Evolutionary conservation across 2,888 invertebrate genomes (phyloP).

Genomic region (Thereva nobilitata): DNA sequence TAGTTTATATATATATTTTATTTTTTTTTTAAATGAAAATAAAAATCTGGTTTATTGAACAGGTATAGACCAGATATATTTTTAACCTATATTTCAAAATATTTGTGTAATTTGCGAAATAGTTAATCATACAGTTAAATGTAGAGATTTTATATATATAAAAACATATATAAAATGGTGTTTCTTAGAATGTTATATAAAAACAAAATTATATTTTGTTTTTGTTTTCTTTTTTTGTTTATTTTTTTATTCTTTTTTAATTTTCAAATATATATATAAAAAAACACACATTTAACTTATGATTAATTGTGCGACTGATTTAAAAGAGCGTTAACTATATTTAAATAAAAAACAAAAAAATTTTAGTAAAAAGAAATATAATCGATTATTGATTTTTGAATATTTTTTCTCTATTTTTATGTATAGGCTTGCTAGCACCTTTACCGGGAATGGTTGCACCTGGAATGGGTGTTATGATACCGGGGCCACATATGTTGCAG

Average conservation of each 20-base stretch:
- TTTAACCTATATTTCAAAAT: slow-evolving; percentile 37
- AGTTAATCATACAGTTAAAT: slow-evolving; percentile 44
- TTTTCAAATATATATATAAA: slow-evolving; percentile 7
- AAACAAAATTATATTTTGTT: no score
- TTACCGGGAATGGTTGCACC: slow-evolving; percentile 55
- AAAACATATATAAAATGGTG: not conserved
- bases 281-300: slow-evolving; percentile 24
- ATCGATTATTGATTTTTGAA: slow-evolving; percentile 38
- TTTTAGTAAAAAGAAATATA: slow-evolving; percentile 19
- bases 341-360: slow-evolving; percentile 18
- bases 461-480: slow-evolving; percentile 61
- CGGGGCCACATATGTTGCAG: slow-evolving; percentile 60
- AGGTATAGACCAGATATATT: slow-evolving; percentile 47
- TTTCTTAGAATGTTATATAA: slow-evolving; percentile 6
- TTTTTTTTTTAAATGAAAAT: slow-evolving; percentile 38
- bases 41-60: slow-evolving; percentile 47
- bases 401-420: slow-evolving; percentile 36
- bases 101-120: slow-evolving; percentile 42
- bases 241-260: slow-evolving; percentile 2
- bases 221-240: not conserved
- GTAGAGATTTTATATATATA: slow-evolving; percentile 15
- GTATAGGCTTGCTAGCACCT: slow-evolving; percentile 53
- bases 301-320: slow-evolving; percentile 31
- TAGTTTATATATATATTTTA: slow-evolving; percentile 33
- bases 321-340: slow-evolving; percentile 38